A percentile compares a stretch with the other conserved stretches of the same genome.
phyloP scores from a whole-genome alignment of 2,113 vertebrate genomes.

The Gallinago media region DNA sequence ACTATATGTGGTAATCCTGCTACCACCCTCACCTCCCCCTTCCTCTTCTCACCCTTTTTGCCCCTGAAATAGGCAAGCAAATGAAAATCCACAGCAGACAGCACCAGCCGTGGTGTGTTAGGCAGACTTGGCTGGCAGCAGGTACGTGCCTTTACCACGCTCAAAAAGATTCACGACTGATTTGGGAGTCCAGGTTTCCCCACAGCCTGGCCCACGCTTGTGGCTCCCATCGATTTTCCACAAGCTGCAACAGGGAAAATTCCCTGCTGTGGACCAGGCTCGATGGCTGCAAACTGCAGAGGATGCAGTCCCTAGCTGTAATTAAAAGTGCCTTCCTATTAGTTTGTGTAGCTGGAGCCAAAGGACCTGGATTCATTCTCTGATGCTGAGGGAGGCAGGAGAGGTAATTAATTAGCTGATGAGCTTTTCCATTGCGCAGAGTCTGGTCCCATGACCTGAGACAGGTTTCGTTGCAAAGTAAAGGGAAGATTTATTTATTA shows the following conservation, averaged over 20 bases:
- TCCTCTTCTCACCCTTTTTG: not conserved
- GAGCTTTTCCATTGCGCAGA: constrained; percentile 19
- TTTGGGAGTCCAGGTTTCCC: not conserved
- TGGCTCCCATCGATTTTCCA: not conserved
- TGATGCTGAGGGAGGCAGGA: constrained; percentile 23
- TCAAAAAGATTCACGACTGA: not conserved
- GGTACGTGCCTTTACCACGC: not conserved
- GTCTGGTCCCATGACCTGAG: not conserved
- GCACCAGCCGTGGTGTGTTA: not conserved
- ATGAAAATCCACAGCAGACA: not conserved
- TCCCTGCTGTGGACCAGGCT: not conserved
- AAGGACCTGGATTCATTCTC: not conserved
- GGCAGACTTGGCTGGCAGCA: constrained; percentile 7
- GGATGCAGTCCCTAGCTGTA: constrained; percentile 1
- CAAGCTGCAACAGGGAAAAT: not conserved
- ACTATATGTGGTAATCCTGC: constrained; percentile 37
- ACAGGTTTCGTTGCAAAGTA: not conserved
- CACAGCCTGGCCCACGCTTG: not conserved
- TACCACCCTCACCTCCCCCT: constrained; percentile 2
- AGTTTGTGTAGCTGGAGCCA: constrained; percentile 4
- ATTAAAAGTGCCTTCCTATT: constrained; percentile 20
- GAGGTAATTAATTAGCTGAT: constrained; percentile 52
- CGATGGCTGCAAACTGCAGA: not conserved
- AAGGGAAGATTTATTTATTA: constrained; percentile 15
- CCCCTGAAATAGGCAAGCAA: not conserved